Evolutionary conservation across 2,797 vertebrate species (phyloP).

Genomic region (Miichthys miiuy): DNA sequence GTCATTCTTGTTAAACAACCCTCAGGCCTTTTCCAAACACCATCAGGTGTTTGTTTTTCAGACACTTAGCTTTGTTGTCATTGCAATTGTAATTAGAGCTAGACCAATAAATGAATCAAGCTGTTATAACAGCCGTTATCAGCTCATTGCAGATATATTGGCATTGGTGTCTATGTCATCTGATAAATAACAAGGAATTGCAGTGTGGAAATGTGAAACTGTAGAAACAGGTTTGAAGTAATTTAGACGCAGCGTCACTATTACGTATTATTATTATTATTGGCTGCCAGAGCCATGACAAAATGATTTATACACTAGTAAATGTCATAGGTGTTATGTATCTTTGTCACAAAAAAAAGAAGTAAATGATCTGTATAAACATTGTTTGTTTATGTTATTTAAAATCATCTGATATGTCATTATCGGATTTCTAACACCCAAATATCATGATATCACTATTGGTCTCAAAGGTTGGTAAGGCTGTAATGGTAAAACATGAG

Average conservation of each 20-base stretch:
- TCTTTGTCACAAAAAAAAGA: no score
- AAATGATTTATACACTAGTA: neutral
- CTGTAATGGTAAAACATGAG: no score
- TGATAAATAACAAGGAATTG: neutral
- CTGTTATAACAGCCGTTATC: neutral
- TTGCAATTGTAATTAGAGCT: neutral
- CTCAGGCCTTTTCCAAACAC: no score
- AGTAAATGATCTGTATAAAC: neutral
- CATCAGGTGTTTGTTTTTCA: no score
- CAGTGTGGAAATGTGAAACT: neutral
- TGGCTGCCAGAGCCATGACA: neutral
- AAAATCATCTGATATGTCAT: neutral
- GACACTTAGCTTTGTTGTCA: neutral
- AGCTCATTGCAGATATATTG: neutral
- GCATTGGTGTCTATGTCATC: neutral
- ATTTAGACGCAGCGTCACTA: neutral
- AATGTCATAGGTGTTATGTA: neutral
- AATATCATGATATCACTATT: neutral
- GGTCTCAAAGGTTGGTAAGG: no score
- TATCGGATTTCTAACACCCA: neutral
- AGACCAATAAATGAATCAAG: neutral
- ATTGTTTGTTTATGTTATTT: neutral
- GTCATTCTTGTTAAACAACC: neutral
- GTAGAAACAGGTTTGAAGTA: neutral
- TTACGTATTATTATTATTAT: no score